Percentiles rank a stretch among this genome's conserved stretches.
These are phyloP conservation scores for Plagiodera versicolora DNA, from an alignment of 2,888 invertebrate species.

Conservation along the genomic window DNA sequence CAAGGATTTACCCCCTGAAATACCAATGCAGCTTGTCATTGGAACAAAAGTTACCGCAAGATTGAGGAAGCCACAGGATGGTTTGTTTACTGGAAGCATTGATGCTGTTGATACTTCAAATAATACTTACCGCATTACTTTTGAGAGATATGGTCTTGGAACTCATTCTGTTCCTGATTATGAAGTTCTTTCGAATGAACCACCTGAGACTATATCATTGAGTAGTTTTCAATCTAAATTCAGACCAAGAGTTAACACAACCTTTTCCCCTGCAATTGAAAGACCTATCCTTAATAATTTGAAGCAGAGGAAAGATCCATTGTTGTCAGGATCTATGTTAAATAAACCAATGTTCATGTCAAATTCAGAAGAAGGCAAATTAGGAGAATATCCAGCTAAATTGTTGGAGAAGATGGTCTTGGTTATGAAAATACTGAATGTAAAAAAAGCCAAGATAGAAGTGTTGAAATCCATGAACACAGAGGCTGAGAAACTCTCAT, in stretches of 20 bases:
- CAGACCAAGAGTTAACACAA: conserved; percentile 64
- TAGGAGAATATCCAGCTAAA: conserved; percentile 83
- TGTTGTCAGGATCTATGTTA: conserved; percentile 61
- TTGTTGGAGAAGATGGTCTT: conserved; percentile 85
- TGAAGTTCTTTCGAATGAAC: conserved; percentile 92
- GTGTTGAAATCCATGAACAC: conserved; percentile 84
- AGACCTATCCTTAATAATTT: conserved; percentile 49
- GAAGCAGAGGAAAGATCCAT: conserved; percentile 67
- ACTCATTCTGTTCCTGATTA: conserved; percentile 96
- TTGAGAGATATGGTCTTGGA: conserved; percentile 88
- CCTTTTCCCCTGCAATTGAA: conserved; percentile 54
- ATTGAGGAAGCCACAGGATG: conserved; percentile 90
- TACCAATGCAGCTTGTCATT: conserved; percentile 91
- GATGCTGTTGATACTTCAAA: conserved; percentile 95
- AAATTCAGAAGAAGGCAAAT: conserved; percentile 56
- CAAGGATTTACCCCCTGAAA: conserved; percentile 91
- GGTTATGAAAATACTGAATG: conserved; percentile 80
- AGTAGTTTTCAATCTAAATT: conserved; percentile 81
- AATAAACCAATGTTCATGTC: conserved; percentile 43
- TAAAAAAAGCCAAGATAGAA: conserved; percentile 80
- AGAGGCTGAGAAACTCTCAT: conserved; percentile 85
- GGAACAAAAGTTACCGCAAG: conserved; percentile 94
- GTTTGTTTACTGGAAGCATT: conserved; percentile 83
- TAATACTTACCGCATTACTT: conserved; percentile 92
- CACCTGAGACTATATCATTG: conserved; percentile 86